Base-by-base conservation (phyloP, 1,140 invertebrate genomes). In the Coptotermes formosanus region DNA sequence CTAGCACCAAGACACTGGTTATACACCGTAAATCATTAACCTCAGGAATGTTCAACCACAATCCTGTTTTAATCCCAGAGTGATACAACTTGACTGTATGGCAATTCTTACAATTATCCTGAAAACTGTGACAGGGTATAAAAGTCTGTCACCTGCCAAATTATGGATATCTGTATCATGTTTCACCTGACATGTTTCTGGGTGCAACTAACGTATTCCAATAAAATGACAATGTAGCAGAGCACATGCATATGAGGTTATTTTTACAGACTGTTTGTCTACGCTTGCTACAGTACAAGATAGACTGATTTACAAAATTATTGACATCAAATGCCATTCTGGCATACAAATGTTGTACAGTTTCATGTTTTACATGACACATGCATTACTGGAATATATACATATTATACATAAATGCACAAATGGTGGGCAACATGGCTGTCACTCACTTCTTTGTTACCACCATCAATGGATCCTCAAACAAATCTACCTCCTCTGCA, bases 401-500 rank as follows among this genome's bases (percentile, higher is more conserved):
- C n/a, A 75, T n/a, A 75, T n/a, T 75, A 11, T n/a, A 9, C 64
- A 75, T 75, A 30, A n/a, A 75, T 75, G 64, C 25, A 75, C 64
- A 75, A 64, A 64, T 64, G 14, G 64, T 30, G 16, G 64, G n/a
- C 64, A 75, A 75, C 1, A 19, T 16, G 19, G 19, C 19, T 4
- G n/a, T 30, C 9, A 75, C 9, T 75, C 64, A 75, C 64, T 75
- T 75, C 64, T 30, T 75, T 30, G n/a, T 75, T 8, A 75, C 64
- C 64, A 75, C 64, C 64, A 75, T 75, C n/a, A 75, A 75, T 25
- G 64, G 64, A 30, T 75, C 64, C n/a, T 75, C 64, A 75, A 75
- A 75, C 64, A 75, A 75, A 16, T 75, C 64, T 8, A 8, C 64
- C 11, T n/a, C n/a, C 25, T 8, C 64, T 14, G 25, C 16, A 8